A percentile compares a stretch with the other conserved stretches of the same genome.
Evolutionary conservation across 1,140 invertebrate genomes (phyloP).

Genomic region (Brachionus asplanchnoidis): DNA sequence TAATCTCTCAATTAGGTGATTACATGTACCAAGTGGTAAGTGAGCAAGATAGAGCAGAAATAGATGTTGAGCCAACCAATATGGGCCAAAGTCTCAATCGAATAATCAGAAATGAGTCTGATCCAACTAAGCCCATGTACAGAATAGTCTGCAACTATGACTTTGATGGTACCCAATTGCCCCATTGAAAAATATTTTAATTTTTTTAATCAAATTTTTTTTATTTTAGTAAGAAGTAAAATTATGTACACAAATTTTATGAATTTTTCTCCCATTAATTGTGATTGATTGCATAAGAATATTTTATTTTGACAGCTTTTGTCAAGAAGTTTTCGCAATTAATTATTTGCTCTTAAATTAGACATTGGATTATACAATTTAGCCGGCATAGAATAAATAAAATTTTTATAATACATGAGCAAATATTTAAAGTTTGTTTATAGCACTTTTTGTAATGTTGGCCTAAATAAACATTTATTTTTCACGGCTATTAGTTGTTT

Average conservation of each 20-base stretch:
- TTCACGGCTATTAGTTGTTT: background rate
- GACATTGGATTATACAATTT: background rate
- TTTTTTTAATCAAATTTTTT: background rate
- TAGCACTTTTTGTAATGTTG: background rate
- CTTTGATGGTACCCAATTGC: background rate
- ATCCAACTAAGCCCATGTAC: background rate
- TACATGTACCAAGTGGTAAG: background rate
- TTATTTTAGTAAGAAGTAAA: conserved; percentile 35
- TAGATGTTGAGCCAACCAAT: background rate
- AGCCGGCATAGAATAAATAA: background rate
- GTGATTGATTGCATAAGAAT: background rate
- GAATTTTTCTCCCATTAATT: background rate
- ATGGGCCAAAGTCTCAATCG: background rate
- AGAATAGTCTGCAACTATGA: conserved; percentile 10
- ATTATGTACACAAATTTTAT: conserved; percentile 2
- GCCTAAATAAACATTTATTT: background rate
- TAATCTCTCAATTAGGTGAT: background rate
- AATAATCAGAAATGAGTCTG: background rate
- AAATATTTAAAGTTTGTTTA: background rate
- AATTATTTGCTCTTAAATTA: background rate
- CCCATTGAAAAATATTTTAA: background rate
- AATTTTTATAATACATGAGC: background rate
- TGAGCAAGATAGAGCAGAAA: background rate
- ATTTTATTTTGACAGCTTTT: background rate
- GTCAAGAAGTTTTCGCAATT: background rate